These are phyloP conservation scores for Camponotus fellah DNA, from an alignment of 2,888 invertebrate species.

Conservation along the genomic window DNA sequence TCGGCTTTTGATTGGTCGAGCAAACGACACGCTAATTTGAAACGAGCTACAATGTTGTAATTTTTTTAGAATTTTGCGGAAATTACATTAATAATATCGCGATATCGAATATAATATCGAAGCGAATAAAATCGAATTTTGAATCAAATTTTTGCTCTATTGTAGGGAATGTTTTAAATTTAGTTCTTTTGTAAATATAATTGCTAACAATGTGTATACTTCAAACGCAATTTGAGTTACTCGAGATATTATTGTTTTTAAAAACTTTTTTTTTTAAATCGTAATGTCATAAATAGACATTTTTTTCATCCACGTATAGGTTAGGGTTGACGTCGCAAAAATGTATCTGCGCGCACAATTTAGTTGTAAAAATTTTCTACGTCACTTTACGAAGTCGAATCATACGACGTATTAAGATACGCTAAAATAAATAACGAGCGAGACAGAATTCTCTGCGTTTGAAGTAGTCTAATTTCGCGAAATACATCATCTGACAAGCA, in stretches of 20 bases:
- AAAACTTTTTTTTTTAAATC: not conserved
- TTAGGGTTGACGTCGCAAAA: not conserved
- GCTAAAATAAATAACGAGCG: not conserved
- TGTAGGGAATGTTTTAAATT: not conserved
- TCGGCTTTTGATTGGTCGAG: not conserved
- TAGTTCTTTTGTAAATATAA: not conserved
- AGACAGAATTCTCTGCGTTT: not conserved
- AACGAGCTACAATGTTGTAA: not conserved
- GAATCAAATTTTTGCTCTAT: not conserved
- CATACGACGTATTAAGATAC: not conserved
- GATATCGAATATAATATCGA: not conserved
- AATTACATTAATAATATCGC: not conserved
- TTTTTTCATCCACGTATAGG: not conserved
- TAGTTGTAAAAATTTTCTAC: not conserved
- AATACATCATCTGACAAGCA: not conserved
- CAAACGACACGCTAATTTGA: not conserved
- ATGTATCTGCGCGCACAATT: not conserved
- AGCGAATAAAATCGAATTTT: not conserved
- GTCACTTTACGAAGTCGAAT: not conserved
- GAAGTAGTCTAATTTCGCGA: not conserved
- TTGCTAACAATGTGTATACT: not conserved
- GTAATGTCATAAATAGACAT: not conserved
- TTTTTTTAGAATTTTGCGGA: not conserved
- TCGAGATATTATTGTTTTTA: not conserved
- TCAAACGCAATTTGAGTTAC: not conserved